A percentile compares a stretch with the other conserved stretches of the same genome.
Evolutionary conservation across 2,113 vertebrate genomes (phyloP).

Genomic region (Hirundichthys speculiger): DNA sequence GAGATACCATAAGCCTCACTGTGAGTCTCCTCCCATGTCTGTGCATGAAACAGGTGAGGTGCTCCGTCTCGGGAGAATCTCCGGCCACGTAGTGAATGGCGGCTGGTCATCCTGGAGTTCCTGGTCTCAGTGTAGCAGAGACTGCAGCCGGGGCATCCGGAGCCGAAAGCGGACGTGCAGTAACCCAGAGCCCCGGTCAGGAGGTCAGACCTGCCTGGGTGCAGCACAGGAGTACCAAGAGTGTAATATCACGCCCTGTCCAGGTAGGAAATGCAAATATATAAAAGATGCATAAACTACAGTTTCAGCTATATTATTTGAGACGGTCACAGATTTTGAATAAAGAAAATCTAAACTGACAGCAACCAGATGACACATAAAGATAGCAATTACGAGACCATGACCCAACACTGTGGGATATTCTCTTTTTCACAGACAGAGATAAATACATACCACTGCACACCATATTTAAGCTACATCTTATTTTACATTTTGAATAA

Average conservation of each 20-base stretch:
- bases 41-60: slow-evolving; percentile 82
- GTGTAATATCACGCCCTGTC: slow-evolving; percentile 95
- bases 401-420: slow-evolving; percentile 7
- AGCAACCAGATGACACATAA: not conserved
- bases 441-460: slow-evolving; percentile 22
- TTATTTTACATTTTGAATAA: slow-evolving; percentile 36
- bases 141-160: slow-evolving; percentile 93
- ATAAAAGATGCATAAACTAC: not conserved
- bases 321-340: not conserved
- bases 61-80: slow-evolving; percentile 88
- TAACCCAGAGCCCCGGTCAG: slow-evolving; percentile 91
- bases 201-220: slow-evolving; percentile 90
- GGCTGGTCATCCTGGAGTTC: slow-evolving; percentile 93
- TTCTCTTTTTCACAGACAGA: slow-evolving; percentile 12
- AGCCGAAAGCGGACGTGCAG: slow-evolving; percentile 92
- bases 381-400: slow-evolving; percentile 5
- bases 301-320: not conserved
- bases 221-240: slow-evolving; percentile 93
- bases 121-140: slow-evolving; percentile 95
- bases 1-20: not conserved
- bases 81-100: slow-evolving; percentile 89
- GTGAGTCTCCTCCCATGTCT: not conserved
- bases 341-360: not conserved
- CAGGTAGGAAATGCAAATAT: slow-evolving; percentile 79
- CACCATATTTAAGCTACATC: slow-evolving; percentile 14